A percentile compares a stretch with the other conserved stretches of the same genome.
Conservation (phyloP, 2,113 vertebrate genomes). For the Indicator indicator region DNA sequence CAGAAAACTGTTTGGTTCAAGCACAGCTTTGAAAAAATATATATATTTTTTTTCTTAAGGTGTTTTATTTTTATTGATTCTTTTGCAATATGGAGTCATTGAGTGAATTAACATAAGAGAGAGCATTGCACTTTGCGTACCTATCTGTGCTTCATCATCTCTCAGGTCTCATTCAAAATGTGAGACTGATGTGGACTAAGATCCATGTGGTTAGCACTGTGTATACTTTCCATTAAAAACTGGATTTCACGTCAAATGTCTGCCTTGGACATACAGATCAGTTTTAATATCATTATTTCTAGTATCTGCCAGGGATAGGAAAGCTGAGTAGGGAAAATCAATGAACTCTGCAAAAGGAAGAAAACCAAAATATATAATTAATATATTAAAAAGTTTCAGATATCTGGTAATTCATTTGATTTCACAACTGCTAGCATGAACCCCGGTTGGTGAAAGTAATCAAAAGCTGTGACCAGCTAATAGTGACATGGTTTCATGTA, state of each 20-base stretch:
- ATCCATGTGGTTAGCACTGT: conserved; percentile 22
- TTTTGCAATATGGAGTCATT: conserved; percentile 9
- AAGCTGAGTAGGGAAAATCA: neutral
- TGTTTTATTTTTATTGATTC: conserved; percentile 38
- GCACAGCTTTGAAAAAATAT: neutral
- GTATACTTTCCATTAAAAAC: conserved; percentile 43
- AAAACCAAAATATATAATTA: conserved; percentile 5
- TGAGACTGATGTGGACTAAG: neutral
- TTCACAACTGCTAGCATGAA: neutral
- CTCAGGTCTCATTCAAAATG: conserved; percentile 5
- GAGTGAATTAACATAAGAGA: conserved; percentile 41
- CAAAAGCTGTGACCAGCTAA: neutral
- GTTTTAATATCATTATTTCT: conserved; percentile 54
- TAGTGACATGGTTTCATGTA: neutral
- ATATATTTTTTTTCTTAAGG: conserved; percentile 15
- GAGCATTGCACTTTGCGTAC: neutral
- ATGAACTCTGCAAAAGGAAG: neutral
- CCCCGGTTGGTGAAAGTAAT: neutral
- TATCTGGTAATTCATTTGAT: neutral
- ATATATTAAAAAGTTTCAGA: neutral
- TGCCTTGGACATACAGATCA: conserved; percentile 31
- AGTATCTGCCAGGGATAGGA: neutral
- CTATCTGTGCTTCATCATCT: neutral
- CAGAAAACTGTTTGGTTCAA: conserved; percentile 32
- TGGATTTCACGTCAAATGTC: conserved; percentile 24